Conservation (phyloP, 2,888 invertebrate genomes). For the Autographa pulchrina region DNA sequence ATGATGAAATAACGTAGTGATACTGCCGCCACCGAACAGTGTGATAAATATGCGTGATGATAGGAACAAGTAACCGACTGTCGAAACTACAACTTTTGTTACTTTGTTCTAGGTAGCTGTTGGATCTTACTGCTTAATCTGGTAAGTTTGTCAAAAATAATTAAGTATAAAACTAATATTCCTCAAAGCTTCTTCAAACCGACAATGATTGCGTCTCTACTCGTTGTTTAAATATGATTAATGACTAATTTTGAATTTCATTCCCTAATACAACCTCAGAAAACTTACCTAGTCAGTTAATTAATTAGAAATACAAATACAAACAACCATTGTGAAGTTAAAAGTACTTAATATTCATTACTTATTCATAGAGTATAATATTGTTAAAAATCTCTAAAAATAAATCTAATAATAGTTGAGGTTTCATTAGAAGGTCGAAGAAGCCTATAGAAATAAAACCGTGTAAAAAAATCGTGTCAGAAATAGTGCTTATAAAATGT, state of each 20-base stretch:
- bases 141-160: slow-evolving; percentile 12
- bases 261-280: slow-evolving; percentile 50
- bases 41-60: slow-evolving; percentile 16
- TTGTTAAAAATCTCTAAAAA: not conserved
- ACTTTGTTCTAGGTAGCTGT: slow-evolving; percentile 18
- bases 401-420: slow-evolving; percentile 25
- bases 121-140: rapidly evolving
- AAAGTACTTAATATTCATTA: slow-evolving; percentile 25
- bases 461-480: not conserved
- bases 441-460: slow-evolving; percentile 25
- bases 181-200: slow-evolving; percentile 26
- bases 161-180: too few relatives aligned
- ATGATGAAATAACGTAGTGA: slow-evolving; percentile 22
- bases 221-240: slow-evolving; percentile 40
- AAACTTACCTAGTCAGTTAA: slow-evolving; percentile 33
- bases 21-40: slow-evolving; percentile 28
- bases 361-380: slow-evolving; percentile 27
- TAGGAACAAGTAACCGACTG: slow-evolving; percentile 53
- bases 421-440: slow-evolving; percentile 9
- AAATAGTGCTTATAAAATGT: not conserved
- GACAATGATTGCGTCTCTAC: slow-evolving; percentile 16
- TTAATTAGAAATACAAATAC: slow-evolving; percentile 37
- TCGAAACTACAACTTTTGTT: not conserved
- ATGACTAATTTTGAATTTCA: slow-evolving; percentile 48
- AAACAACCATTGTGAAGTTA: slow-evolving; percentile 40